These are phyloP conservation scores for Plodia interpunctella DNA, from an alignment of 1,140 invertebrate species.

Conservation along the genomic window DNA sequence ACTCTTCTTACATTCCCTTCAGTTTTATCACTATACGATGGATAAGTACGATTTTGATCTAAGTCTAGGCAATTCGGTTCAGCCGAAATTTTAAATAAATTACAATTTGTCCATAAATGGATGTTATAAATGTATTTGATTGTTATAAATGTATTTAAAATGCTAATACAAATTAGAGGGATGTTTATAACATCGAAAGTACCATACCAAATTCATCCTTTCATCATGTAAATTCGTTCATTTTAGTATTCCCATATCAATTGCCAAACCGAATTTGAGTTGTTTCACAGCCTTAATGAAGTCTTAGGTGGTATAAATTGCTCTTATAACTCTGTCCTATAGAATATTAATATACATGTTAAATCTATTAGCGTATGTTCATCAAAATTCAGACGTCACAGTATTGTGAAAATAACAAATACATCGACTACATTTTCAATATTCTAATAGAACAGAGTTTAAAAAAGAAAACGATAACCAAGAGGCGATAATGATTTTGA, in stretches of 20 bases:
- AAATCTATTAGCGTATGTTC: not conserved
- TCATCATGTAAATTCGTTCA: constrained; percentile 8
- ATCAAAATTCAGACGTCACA: constrained; percentile 4
- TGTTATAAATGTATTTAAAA: too few species aligned
- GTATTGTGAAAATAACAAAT: not conserved
- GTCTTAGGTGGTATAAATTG: constrained; percentile 56
- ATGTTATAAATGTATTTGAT: not conserved
- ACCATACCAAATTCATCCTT: not conserved
- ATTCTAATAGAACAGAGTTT: constrained; percentile 41
- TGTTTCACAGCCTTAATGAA: constrained; percentile 71
- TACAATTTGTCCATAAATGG: not conserved
- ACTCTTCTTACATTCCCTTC: constrained; percentile 51
- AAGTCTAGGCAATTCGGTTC: constrained; percentile 66
- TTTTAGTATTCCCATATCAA: not conserved
- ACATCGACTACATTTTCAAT: not conserved
- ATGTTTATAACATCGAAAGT: too few species aligned
- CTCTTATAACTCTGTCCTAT: constrained; percentile 45
- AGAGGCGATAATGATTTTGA: constrained; percentile 52
- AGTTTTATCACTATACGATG: constrained; percentile 53
- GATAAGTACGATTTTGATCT: constrained; percentile 69
- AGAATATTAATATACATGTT: not conserved
- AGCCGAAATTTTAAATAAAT: constrained; percentile 20
- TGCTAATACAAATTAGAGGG: too few species aligned
- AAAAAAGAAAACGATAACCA: constrained; percentile 41
- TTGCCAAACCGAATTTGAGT: constrained; percentile 58